These are phyloP conservation scores for Ectemnius cavifrons DNA, from an alignment of 2,888 invertebrate genomes.

Conservation along the genomic window DNA sequence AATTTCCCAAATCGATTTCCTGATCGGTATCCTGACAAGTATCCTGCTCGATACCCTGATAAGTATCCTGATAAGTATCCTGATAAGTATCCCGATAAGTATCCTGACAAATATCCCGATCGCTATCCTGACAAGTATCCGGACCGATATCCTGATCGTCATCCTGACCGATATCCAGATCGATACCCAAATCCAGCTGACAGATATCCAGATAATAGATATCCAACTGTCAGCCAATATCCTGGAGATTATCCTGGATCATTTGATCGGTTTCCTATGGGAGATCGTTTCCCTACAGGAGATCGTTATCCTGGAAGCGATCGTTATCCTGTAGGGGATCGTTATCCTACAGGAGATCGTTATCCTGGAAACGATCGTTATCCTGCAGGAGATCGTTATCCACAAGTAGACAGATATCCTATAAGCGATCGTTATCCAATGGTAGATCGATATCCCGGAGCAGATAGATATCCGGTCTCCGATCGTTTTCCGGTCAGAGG, in stretches of 20 bases:
- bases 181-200: constrained; percentile 60
- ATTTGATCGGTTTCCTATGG: constrained; percentile 64
- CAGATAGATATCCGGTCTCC: constrained; percentile 73
- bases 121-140: constrained; percentile 55
- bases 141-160: constrained; percentile 60
- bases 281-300: constrained; percentile 60
- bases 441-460: constrained; percentile 62
- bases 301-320: constrained; percentile 51
- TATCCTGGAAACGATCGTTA: constrained; percentile 54
- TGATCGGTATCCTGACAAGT: constrained; percentile 63
- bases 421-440: constrained; percentile 62
- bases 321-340: constrained; percentile 63
- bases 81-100: constrained; percentile 64
- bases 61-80: constrained; percentile 61
- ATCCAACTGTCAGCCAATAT: constrained; percentile 79
- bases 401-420: constrained; percentile 55
- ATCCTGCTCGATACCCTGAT: constrained; percentile 62
- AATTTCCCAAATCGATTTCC: constrained; percentile 60
- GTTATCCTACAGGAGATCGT: constrained; percentile 62
- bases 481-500: constrained; percentile 79
- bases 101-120: constrained; percentile 59
- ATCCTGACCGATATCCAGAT: constrained; percentile 58
- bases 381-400: constrained; percentile 65
- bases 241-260: constrained; percentile 73
- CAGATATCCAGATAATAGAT: constrained; percentile 57